Base-by-base conservation (phyloP, 1,140 invertebrate species). In the Papilio glaucus region DNA sequence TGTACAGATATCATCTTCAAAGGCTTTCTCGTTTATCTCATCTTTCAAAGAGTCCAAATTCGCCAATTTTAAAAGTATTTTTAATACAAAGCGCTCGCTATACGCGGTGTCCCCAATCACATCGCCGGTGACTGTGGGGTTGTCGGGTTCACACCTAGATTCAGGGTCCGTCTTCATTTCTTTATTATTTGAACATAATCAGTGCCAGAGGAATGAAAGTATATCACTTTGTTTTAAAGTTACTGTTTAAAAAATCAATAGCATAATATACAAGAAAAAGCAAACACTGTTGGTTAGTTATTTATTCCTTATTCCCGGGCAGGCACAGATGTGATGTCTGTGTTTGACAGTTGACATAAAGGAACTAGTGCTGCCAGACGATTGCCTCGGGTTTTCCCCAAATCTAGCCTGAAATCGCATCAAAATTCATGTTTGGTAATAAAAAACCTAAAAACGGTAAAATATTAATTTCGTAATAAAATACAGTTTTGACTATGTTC, bases 81-180 rank as follows among this genome's bases (percentile, higher is more conserved):
- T 95, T 4, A 97, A 86, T 67, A 97, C 95, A 92, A 96, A 97
- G 70, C 95, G 93, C 83, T 95, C 94, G 90, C 96, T 97, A 79
- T 96, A 97, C 13, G 96, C 93, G 0, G 96, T 97, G 73, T 96
- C 94, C 37, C 96, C 96, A 38, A 97, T 95, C 24, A 95, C 95
- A 90, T 97, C 96, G 38, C 96, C 96, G 80, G 81, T 79, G 1
- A 89, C 77, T 39, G 69, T 71, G 18, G 76, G 74, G 37, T 80
- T 79, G 24, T 81, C 77, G 57, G 38, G 21, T 65, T 84, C 82
- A 24, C 73, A 72, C 67, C 74, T 75, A 4, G 24, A 8, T 12
- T 82, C 76, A 39, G 74, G 21, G 45, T 85, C 79, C 24, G 88
- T 84, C 73, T 92, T 90, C 88, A 91, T 91, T 77, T 75, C 88